Evolutionary conservation across 2,888 invertebrate species (phyloP).

Genomic region (Thereva nobilitata): DNA sequence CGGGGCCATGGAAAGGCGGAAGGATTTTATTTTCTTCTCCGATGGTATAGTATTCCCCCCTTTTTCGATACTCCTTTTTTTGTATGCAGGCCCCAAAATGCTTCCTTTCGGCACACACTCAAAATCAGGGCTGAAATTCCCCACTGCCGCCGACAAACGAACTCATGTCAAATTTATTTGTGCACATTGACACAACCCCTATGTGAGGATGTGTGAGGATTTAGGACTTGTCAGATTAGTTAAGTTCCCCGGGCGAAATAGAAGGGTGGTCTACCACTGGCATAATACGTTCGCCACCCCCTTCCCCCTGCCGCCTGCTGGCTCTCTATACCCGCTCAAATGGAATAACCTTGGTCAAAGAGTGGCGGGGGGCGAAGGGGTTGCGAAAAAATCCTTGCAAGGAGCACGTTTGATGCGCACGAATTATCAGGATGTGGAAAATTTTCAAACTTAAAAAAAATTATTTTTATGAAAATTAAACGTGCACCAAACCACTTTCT

Average conservation of each 20-base stretch:
- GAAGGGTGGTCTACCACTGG: too few relatives aligned
- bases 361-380: neutral
- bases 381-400: slow-evolving; percentile 48
- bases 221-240: slow-evolving; percentile 28
- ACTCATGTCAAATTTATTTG: slow-evolving; percentile 31
- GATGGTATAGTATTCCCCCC: slow-evolving; percentile 3
- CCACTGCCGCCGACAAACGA: slow-evolving; percentile 23
- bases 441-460: slow-evolving; percentile 44
- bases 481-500: slow-evolving; percentile 31
- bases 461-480: slow-evolving; percentile 41
- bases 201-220: slow-evolving; percentile 21
- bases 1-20: slow-evolving; percentile 16
- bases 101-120: slow-evolving; percentile 33
- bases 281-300: too few relatives aligned
- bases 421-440: slow-evolving; percentile 53
- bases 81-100: slow-evolving; percentile 27
- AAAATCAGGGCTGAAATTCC: slow-evolving; percentile 25
- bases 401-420: slow-evolving; percentile 57
- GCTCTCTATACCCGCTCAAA: slow-evolving; percentile 9
- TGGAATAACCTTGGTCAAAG: slow-evolving; percentile 4
- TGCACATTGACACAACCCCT: slow-evolving; percentile 28
- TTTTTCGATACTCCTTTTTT: slow-evolving; percentile 21
- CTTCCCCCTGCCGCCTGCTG: slow-evolving; percentile 2
- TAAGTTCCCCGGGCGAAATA: slow-evolving; percentile 15
- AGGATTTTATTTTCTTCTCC: slow-evolving; percentile 34